phyloP scores from a whole-genome alignment of 1,140 invertebrate species.

The Bombus cullumanus region DNA sequence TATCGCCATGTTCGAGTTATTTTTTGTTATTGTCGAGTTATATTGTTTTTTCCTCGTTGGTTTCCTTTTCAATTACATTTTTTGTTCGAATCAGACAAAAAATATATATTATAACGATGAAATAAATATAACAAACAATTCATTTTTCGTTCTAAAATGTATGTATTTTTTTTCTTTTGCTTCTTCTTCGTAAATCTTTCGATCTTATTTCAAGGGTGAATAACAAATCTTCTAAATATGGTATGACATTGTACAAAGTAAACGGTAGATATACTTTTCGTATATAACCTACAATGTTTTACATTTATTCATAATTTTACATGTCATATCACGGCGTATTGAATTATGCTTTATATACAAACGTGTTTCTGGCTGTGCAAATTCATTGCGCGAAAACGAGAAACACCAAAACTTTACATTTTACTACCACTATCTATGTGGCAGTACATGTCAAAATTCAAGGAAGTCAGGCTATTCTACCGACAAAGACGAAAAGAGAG shows the following conservation, averaged over 20 bases:
- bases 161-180: slow-evolving; percentile 6
- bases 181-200: slow-evolving; percentile 40
- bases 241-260: slow-evolving; percentile 61
- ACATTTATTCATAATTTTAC: slow-evolving; percentile 77
- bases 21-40: too few relatives aligned
- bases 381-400: slow-evolving; percentile 33
- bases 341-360: slow-evolving; percentile 70
- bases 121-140: slow-evolving; percentile 37
- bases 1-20: not conserved
- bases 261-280: slow-evolving; percentile 51
- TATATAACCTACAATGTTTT: slow-evolving; percentile 53
- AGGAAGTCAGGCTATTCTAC: slow-evolving; percentile 33
- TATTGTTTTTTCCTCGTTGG: not conserved
- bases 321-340: slow-evolving; percentile 66
- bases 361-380: slow-evolving; percentile 48
- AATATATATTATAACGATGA: not conserved
- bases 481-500: slow-evolving; percentile 24
- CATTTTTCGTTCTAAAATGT: slow-evolving; percentile 41
- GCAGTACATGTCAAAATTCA: slow-evolving; percentile 42
- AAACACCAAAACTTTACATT: slow-evolving; percentile 56
- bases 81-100: too few relatives aligned
- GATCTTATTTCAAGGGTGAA: slow-evolving; percentile 45
- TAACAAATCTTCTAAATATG: slow-evolving; percentile 58
- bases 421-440: slow-evolving; percentile 19
- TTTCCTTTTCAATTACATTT: not conserved